Conservation (phyloP, 1,140 invertebrate species). For the Sycophaga agraensis region DNA sequence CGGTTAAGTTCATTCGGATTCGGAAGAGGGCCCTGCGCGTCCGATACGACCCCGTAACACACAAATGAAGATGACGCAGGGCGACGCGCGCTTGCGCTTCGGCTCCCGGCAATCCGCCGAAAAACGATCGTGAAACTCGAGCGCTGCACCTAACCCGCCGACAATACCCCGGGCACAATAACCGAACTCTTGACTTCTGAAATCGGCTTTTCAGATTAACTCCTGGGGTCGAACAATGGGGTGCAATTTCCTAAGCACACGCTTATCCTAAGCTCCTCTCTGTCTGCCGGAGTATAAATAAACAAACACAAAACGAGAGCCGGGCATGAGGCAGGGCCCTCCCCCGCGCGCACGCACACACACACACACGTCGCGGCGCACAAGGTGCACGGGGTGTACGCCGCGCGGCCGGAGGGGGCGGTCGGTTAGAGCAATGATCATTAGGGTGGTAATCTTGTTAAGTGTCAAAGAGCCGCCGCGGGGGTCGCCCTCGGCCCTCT, state of each 20-base stretch:
- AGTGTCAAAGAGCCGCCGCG: not conserved
- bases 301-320: not conserved
- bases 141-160: too few relatives aligned
- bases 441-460: constrained; percentile 20
- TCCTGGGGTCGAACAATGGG: not conserved
- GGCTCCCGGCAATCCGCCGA: too few relatives aligned
- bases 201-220: constrained; percentile 8
- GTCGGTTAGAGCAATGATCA: constrained; percentile 22
- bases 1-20: too few relatives aligned
- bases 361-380: not conserved
- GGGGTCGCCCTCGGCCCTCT: constrained; percentile 1
- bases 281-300: not conserved
- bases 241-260: not conserved
- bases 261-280: not conserved
- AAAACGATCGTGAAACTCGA: too few relatives aligned
- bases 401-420: not conserved
- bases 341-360: not conserved
- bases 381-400: not conserved
- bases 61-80: too few relatives aligned
- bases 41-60: too few relatives aligned
- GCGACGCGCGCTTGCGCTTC: too few relatives aligned
- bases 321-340: not conserved
- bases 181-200: not conserved
- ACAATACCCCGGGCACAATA: too few relatives aligned
- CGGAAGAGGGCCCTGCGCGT: too few relatives aligned